These are phyloP conservation scores for Cinclus mexicanus DNA, from an alignment of 2,113 vertebrate genomes.

Conservation along the genomic window DNA sequence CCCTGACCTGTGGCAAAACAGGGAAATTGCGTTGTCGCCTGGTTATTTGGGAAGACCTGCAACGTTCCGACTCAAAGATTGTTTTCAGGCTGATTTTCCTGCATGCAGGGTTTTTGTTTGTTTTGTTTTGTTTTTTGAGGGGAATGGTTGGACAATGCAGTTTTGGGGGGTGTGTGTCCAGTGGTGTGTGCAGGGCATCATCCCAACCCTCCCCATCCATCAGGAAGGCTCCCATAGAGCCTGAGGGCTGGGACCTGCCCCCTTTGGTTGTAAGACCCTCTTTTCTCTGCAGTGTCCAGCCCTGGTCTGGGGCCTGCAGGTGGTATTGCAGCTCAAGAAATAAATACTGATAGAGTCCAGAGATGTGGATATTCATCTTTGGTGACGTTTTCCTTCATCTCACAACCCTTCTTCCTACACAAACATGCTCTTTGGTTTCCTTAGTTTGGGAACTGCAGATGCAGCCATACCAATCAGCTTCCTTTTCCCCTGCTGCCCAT, in stretches of 20 bases:
- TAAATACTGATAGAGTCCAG: background rate
- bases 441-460: background rate
- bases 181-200: background rate
- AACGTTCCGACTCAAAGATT: slow-evolving; percentile 5
- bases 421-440: accelerated
- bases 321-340: slow-evolving; percentile 57
- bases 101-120: background rate
- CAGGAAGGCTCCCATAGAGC: background rate
- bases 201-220: background rate
- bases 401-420: background rate
- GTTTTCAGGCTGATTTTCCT: background rate
- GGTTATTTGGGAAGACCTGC: background rate
- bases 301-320: slow-evolving; percentile 34
- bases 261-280: background rate
- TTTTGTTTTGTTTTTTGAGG: background rate
- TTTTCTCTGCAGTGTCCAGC: background rate
- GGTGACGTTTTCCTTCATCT: background rate
- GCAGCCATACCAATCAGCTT: background rate
- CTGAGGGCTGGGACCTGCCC: background rate
- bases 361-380: background rate
- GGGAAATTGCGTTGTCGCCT: background rate
- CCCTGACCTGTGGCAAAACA: slow-evolving; percentile 29
- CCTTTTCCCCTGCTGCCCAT: background rate
- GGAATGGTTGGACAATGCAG: background rate
- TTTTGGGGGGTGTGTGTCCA: background rate